Percentiles rank a stretch among this genome's conserved stretches.
These are phyloP conservation scores for Caenorhabditis afra DNA, from an alignment of 2,888 invertebrate genomes.

Conservation along the genomic window DNA sequence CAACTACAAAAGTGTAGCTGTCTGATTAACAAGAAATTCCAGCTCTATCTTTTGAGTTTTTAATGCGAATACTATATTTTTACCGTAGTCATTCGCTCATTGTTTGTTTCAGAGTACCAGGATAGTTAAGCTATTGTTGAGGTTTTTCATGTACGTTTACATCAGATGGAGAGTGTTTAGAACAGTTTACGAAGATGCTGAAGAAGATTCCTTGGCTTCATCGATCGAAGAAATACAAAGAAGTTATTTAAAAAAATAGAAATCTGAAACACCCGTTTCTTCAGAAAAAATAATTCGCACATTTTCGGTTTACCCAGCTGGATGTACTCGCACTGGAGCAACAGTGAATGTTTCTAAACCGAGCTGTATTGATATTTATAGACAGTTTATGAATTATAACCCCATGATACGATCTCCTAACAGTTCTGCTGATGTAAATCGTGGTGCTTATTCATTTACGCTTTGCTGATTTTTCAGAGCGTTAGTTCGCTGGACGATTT, in stretches of 20 bases:
- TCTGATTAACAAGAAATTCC: no score
- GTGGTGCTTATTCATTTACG: no score
- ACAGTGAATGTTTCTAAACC: not conserved
- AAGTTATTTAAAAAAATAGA: not conserved
- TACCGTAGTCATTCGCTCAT: no score
- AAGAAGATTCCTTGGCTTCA: constrained; percentile 22
- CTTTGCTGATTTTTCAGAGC: no score
- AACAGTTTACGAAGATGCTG: constrained; percentile 1
- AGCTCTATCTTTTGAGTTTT: not conserved
- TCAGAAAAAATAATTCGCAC: constrained; percentile 24
- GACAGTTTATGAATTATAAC: constrained; percentile 35
- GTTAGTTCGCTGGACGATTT: no score
- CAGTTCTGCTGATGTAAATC: no score
- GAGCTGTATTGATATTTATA: constrained; percentile 25
- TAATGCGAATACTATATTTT: not conserved
- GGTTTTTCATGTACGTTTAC: constrained; percentile 4
- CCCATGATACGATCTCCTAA: no score
- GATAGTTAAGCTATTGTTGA: not conserved
- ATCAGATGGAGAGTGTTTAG: constrained; percentile 31
- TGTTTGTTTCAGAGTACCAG: constrained; percentile 24
- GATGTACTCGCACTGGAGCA: not conserved
- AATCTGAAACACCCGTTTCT: not conserved
- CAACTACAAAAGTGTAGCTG: no score
- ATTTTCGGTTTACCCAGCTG: constrained; percentile 18
- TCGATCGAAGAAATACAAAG: constrained; percentile 4